phyloP scores from a whole-genome alignment of 2,113 vertebrate species.

The Macheiramphus alcinus region DNA sequence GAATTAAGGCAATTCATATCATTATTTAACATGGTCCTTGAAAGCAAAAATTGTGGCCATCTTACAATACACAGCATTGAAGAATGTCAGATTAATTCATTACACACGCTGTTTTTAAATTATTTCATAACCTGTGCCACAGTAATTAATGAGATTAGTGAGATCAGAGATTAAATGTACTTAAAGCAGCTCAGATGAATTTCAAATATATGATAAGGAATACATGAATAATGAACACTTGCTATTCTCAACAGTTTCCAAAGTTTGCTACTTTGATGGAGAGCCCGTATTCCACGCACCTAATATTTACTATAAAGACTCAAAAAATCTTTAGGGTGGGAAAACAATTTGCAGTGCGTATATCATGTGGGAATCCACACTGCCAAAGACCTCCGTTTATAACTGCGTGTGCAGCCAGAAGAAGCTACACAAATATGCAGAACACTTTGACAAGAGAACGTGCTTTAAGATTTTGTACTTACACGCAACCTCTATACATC shows the following conservation, averaged over 20 bases:
- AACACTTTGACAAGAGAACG: neutral
- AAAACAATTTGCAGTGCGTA: neutral
- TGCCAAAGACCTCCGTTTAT: neutral
- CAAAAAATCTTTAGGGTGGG: neutral
- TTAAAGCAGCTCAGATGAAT: constrained; percentile 1
- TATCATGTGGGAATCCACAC: neutral
- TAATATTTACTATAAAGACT: neutral
- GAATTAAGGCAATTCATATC: neutral
- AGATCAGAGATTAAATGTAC: constrained; percentile 4
- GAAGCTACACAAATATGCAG: neutral
- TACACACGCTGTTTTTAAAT: neutral
- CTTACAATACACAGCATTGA: neutral
- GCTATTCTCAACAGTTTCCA: neutral
- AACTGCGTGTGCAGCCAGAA: neutral
- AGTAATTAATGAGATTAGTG: constrained; percentile 26
- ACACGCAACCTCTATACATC: neutral
- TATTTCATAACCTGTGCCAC: neutral
- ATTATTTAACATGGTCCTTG: neutral
- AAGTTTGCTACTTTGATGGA: neutral
- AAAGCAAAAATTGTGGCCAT: neutral
- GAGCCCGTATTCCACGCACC: neutral
- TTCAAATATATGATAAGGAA: constrained; percentile 4
- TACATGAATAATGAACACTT: neutral
- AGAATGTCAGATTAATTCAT: neutral
- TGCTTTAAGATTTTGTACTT: neutral